These are phyloP conservation scores for Cetoscarus ocellatus DNA, from an alignment of 2,797 vertebrate genomes.

Conservation along the genomic window DNA sequence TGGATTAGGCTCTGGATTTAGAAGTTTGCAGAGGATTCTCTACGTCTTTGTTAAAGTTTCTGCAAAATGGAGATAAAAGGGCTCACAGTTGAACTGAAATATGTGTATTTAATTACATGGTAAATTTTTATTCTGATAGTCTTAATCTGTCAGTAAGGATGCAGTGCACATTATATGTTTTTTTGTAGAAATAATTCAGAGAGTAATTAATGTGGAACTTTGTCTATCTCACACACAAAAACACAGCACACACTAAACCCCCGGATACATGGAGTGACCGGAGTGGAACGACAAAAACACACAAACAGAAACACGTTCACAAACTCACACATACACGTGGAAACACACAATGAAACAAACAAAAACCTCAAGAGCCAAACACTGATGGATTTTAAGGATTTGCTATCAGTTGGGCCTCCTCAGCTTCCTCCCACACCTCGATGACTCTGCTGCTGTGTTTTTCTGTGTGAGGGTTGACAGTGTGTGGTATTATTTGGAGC, in stretches of 20 bases:
- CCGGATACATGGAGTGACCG: constrained; percentile 24
- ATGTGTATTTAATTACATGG: constrained; percentile 16
- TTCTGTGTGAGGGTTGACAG: constrained; percentile 28
- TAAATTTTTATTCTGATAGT: constrained; percentile 30
- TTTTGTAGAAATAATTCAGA: constrained; percentile 1
- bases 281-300: constrained; percentile 23
- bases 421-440: constrained; percentile 39
- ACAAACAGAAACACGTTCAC: constrained; percentile 13
- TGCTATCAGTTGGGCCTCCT: constrained; percentile 42
- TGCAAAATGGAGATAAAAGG: constrained; percentile 47
- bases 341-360: neutral
- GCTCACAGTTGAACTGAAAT: neutral
- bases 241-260: constrained; percentile 16
- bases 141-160: constrained; percentile 20
- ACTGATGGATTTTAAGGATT: constrained; percentile 59
- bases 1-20: constrained; percentile 36
- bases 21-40: constrained; percentile 34
- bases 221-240: constrained; percentile 13
- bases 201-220: neutral
- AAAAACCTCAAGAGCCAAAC: constrained; percentile 41
- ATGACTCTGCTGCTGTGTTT: constrained; percentile 25
- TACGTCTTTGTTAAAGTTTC: constrained; percentile 25
- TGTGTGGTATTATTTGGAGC: constrained; percentile 54
- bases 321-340: neutral
- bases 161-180: neutral